Evolutionary conservation across 2,797 vertebrate species (phyloP).

Genomic region (Alcedo quadribrachys): DNA sequence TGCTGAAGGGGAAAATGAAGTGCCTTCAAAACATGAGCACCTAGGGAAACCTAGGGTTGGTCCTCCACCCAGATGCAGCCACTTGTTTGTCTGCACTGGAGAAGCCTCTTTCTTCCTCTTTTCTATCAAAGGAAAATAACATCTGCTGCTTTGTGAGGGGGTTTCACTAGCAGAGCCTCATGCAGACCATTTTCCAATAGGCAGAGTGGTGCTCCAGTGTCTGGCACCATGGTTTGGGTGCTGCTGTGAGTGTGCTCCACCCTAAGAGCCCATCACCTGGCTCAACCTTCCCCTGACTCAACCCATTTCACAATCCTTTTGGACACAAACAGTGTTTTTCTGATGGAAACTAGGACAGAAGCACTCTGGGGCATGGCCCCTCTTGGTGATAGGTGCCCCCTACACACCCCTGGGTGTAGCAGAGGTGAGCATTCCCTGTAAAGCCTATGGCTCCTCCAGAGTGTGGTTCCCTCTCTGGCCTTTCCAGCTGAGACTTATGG

Average conservation of each 20-base stretch:
- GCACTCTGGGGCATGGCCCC: accelerated
- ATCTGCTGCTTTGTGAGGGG: not conserved
- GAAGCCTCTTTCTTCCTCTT: not conserved
- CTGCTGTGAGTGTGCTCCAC: accelerated
- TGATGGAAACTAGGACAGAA: not conserved
- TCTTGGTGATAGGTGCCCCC: too few relatives aligned
- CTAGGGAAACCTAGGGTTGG: not conserved
- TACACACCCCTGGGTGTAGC: accelerated
- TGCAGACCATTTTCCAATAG: not conserved
- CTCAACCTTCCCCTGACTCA: not conserved
- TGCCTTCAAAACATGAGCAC: not conserved
- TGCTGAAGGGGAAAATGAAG: not conserved
- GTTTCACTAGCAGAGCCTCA: not conserved
- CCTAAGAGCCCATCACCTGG: accelerated
- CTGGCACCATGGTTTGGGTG: not conserved
- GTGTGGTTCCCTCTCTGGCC: not conserved
- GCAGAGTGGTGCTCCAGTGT: accelerated
- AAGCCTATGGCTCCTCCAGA: accelerated
- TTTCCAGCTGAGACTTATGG: not conserved
- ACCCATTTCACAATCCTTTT: not conserved
- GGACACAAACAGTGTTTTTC: not conserved
- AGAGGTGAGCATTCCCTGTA: accelerated
- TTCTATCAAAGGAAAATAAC: not conserved
- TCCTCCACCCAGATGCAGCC: not conserved
- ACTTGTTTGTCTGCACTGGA: not conserved